Evolutionary conservation across 2,113 vertebrate genomes (phyloP).

Genomic region (Hemibagrus wyckioides): DNA sequence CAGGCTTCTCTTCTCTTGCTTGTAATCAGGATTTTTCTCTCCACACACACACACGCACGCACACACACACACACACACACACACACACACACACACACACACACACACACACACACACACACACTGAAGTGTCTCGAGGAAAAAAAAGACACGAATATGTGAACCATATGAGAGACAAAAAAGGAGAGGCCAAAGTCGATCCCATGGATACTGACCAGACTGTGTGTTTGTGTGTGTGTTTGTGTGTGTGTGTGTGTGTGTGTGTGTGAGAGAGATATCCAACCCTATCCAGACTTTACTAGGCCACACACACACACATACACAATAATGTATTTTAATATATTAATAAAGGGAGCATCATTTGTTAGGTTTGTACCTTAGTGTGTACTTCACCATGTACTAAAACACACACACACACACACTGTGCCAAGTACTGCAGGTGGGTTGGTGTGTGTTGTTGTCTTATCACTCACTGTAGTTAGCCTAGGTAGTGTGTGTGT

Average conservation of each 20-base stretch:
- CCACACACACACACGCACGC: neutral
- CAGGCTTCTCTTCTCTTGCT: neutral
- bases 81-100: neutral
- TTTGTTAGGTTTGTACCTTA: neutral
- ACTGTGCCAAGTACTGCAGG: slow-evolving; percentile 53
- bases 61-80: neutral
- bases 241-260: neutral
- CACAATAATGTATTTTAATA: neutral
- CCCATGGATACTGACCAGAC: neutral
- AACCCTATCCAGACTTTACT: neutral
- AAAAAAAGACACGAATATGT: neutral
- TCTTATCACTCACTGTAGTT: slow-evolving; percentile 20
- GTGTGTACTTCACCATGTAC: neutral
- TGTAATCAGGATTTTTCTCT: slow-evolving; percentile 9
- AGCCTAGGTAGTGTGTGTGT: neutral
- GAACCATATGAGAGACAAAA: slow-evolving; percentile 17
- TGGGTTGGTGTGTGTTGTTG: slow-evolving; percentile 54
- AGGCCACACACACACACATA: neutral
- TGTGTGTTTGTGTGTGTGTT: neutral
- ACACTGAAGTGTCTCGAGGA: neutral
- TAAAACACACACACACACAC: neutral
- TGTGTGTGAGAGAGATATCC: neutral
- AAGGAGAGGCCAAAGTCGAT: neutral
- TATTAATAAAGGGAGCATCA: neutral
- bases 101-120: slow-evolving; percentile 5